Conservation (phyloP, 1,140 invertebrate genomes). For the Samia ricini region DNA sequence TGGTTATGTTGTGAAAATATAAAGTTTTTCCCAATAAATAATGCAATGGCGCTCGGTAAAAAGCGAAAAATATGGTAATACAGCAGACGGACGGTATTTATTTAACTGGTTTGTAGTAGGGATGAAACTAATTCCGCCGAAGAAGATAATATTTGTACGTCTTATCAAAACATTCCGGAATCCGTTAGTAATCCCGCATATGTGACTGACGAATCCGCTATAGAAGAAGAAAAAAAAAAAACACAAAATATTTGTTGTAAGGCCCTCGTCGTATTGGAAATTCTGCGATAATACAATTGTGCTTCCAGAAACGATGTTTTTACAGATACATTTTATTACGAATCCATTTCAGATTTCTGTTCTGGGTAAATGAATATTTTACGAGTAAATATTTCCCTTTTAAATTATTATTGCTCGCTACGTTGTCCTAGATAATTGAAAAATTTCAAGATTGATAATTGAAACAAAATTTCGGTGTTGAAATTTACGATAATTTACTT, state of each 20-base stretch:
- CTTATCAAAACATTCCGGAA: slow-evolving; percentile 32
- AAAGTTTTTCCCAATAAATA: slow-evolving; percentile 64
- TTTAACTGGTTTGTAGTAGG: slow-evolving; percentile 28
- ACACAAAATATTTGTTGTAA: slow-evolving; percentile 3
- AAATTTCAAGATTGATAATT: no score
- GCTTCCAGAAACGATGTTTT: neutral
- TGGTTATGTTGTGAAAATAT: slow-evolving; percentile 43
- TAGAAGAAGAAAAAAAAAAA: slow-evolving; percentile 13
- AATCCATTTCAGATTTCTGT: slow-evolving; percentile 5
- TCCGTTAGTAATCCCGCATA: slow-evolving; percentile 29
- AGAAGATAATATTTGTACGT: slow-evolving; percentile 41
- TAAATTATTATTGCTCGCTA: no score
- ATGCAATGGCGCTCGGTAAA: slow-evolving; percentile 39
- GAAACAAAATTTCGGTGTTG: no score
- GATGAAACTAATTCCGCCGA: slow-evolving; percentile 38
- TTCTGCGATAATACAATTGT: slow-evolving; percentile 3
- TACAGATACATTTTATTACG: neutral
- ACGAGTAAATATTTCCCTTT: no score
- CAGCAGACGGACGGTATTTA: slow-evolving; percentile 25
- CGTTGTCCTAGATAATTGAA: no score
- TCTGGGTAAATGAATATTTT: slow-evolving; percentile 1
- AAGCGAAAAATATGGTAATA: slow-evolving; percentile 36
- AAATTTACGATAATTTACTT: no score
- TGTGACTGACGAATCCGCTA: slow-evolving; percentile 20
- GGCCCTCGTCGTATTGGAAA: slow-evolving; percentile 2